Conservation (phyloP, 1,140 invertebrate genomes). For the Orussus abietinus region DNA sequence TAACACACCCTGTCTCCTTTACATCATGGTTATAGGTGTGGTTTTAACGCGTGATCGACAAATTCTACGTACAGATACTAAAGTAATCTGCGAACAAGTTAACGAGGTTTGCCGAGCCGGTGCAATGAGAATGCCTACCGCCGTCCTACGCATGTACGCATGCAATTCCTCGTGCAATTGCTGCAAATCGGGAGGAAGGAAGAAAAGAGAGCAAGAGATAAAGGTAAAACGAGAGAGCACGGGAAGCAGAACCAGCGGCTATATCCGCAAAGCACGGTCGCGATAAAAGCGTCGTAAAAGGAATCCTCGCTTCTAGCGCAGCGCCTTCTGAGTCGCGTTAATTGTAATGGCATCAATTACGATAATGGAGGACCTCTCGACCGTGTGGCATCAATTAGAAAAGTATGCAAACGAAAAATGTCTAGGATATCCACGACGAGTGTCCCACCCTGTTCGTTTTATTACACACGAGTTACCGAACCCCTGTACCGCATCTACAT, state of each 20-base stretch:
- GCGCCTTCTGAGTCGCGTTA: conserved; percentile 30
- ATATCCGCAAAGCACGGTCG: conserved; percentile 15
- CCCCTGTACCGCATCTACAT: too few species aligned
- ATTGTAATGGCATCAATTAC: conserved; percentile 49
- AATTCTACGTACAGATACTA: too few species aligned
- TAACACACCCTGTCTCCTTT: too few species aligned
- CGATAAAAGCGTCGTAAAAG: conserved; percentile 35
- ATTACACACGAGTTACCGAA: too few species aligned
- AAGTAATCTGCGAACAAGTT: too few species aligned
- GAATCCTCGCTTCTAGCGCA: conserved; percentile 27
- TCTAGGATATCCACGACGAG: too few species aligned
- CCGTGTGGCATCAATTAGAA: conserved; percentile 34
- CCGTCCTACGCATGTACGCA: too few species aligned
- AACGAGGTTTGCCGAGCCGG: too few species aligned
- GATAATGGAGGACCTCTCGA: conserved; percentile 38
- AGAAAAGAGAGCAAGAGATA: conserved; percentile 7
- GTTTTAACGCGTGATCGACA: too few species aligned
- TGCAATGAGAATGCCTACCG: conserved; percentile 1
- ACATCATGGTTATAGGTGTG: too few species aligned
- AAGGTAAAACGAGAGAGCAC: conserved; percentile 8
- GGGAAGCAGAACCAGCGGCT: conserved; percentile 4
- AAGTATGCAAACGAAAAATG: conserved; percentile 37
- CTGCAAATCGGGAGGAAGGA: not conserved
- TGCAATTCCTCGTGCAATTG: too few species aligned
- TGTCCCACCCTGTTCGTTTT: too few species aligned